Evolutionary conservation across 2,797 vertebrate species (phyloP), one percentile per base, ranked within the genome.

Genomic region (Sphenodon punctatus): DNA sequence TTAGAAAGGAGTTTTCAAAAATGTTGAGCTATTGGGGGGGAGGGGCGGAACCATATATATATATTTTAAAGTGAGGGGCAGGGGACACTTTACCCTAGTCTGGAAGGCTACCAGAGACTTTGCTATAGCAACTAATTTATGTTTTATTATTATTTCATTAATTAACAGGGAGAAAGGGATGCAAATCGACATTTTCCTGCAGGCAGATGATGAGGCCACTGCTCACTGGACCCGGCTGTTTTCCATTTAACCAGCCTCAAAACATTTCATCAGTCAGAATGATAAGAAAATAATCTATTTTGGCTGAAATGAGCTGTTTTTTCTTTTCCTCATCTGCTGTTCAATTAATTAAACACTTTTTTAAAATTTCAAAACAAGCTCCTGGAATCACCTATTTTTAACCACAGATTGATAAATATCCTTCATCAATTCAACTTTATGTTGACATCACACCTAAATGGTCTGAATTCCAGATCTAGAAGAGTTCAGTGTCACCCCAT

Each of bases 231-330:
- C 43, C 78, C 76, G n/a, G n/a, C n/a, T 42, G 78, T 90, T 89
- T 91, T 77, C 89, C 85, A 79, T 66, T 80, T 74, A 91, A 89
- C 58, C 83, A 84, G 85, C 4, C 55, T 87, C 68, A 77, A 75
- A 91, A 91, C 81, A 92, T 86, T 87, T 91, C 85, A 84, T 89
- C 83, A 92, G 85, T 75, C 59, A 75, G 91, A 86, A 93, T 89
- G 88, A 84, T 91, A 93, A 90, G 89, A 84, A 93, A 84, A 91
- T n/a, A n/a, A n/a, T n/a, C 85, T 61, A 84, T 65, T 90, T 55
- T 88, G 88, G 87, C 87, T 89, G 90, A 93, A 93, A 91, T 76
- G 88, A 92, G 80, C 68, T 92, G 91, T n/a, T n/a, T n/a, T 89
- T 84, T 86, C 67, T 39, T 75, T 80, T 82, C 78, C 85, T 30